Evolutionary conservation across 2,888 invertebrate genomes (phyloP), one percentile per base, ranked within the genome.

Genomic region (Andrena fulva): DNA sequence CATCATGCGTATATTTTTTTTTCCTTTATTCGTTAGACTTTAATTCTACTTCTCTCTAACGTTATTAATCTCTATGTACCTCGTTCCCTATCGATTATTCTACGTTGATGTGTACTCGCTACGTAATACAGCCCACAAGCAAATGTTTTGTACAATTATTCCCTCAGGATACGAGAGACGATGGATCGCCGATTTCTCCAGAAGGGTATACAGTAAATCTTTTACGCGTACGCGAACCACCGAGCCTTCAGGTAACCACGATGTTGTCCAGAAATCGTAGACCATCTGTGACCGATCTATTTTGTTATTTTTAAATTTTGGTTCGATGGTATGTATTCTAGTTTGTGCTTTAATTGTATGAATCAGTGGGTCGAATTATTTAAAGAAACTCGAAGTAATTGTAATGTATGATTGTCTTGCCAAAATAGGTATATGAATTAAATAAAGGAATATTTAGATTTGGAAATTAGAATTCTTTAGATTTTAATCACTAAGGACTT

Each of bases 31-130:
- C 71, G 71, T 69, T 56, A 64, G 33, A 77, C 48, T 8, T 52
- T 54, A 74, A 60, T 35, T 52, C 10, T 63, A 62, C 24, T 29
- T 33, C 10, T 20, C 33, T 50, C 33, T 35, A 79, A 50, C 2
- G 0, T 86, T 70, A 63, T 79, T 85, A 78, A 35, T 85, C 63
- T 12, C 76, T 82, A 83, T 68, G 60, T 77, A 80, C 67, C 80
- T 82, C 79, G 73, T 24, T 67, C 27, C 59, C 69, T 86, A 85
- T 80, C 52, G 66, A 42, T 72, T 52, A 74, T 52, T 59, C 70
- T 80, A 67, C 75, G 77, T 69, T 71, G 63, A 72, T 74, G 78
- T 80, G 66, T 69, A 68, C 71, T 60, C 63, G 72, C 67, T 33
- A 56, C 52, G 8, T 63, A 20, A 35, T 24, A 77, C n/a, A 20